Evolutionary conservation across 2,888 invertebrate genomes (phyloP).

Genomic region (Hirtodrosophila alboralis): DNA sequence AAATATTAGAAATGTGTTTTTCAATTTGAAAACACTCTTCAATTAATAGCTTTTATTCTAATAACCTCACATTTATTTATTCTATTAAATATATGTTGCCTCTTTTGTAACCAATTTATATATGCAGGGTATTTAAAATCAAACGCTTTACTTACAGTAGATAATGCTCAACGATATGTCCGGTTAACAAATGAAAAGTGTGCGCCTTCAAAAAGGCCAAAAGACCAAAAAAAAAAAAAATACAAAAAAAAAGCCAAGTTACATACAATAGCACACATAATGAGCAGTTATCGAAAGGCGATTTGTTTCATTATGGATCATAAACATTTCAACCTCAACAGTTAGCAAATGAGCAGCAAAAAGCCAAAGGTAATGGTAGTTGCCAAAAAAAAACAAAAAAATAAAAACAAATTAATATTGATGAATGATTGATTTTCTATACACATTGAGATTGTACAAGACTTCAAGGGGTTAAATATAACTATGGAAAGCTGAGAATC

Average conservation of each 20-base stretch:
- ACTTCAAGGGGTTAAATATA: slow-evolving; percentile 1
- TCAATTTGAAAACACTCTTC: too few relatives aligned
- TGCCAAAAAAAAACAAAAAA: slow-evolving; percentile 28
- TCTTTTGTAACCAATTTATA: too few relatives aligned
- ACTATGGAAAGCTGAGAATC: background rate
- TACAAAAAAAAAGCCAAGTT: too few relatives aligned
- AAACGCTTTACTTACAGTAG: slow-evolving; percentile 1
- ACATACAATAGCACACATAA: slow-evolving; percentile 59
- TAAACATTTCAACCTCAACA: slow-evolving; percentile 29
- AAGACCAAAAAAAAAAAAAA: slow-evolving; percentile 30
- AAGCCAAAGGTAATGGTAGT: slow-evolving; percentile 19
- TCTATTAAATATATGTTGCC: too few relatives aligned
- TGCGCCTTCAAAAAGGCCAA: slow-evolving; percentile 13
- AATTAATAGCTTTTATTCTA: too few relatives aligned
- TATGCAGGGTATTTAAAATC: background rate
- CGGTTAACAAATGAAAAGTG: slow-evolving; percentile 37
- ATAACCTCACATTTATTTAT: too few relatives aligned
- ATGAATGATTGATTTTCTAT: slow-evolving; percentile 47
- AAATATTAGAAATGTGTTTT: too few relatives aligned
- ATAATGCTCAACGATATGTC: slow-evolving; percentile 35
- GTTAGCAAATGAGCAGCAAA: slow-evolving; percentile 41
- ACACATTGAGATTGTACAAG: slow-evolving; percentile 10
- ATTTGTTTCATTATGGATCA: slow-evolving; percentile 43
- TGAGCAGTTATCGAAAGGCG: slow-evolving; percentile 56
- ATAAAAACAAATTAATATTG: slow-evolving; percentile 30